Base-by-base conservation (phyloP, 2,888 invertebrate species). In the Pteria penguin region DNA sequence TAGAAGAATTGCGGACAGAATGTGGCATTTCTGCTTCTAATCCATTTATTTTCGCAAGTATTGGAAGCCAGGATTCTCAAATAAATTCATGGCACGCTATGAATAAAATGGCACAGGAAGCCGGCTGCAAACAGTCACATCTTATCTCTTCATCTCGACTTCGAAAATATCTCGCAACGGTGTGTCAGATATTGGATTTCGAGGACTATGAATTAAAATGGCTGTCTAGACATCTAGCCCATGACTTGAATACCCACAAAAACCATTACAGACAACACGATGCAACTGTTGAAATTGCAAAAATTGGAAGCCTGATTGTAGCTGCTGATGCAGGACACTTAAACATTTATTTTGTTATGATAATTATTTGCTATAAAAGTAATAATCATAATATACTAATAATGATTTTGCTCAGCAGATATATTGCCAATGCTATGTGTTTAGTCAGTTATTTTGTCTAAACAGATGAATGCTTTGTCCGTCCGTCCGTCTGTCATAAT, bases 201-300 rank as follows among this genome's bases (percentile, higher is more conserved):
- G 66, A 66, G 36, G 58, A 72, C 27, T 55, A 61, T 52, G 72
- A 63, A 31, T 31, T 72, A 55, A 57, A 72, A 32, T 72, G 72
- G 63, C 54, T 72, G 27, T 66, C 66, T 1, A 72, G 66, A 29
- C 72, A 72, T 65, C 54, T 72, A n/a, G 72, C 72, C 24, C 72
- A 72, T 60, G 70, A 70, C 27, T 14, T 70, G 14, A 70, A 70
- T 33, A 60, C 70, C 5, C 70, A 70, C 14, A 70, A 60, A 60
- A 14, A 70, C 18, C 62, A 62, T 52, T 60, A 71, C 62, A 61
- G 61, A n/a, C 71, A 71, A 14, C 61, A 61, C 24, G 71, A 71
- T 62, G 71, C 71, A 33, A 62, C 71, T 26, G 52, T 71, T 29
- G 71, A 71, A 29, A 61, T 71, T n/a, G 71, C 71, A 8, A 62